Base-by-base conservation (phyloP, 2,888 invertebrate species). In the Drosophila parthenogenetica region DNA sequence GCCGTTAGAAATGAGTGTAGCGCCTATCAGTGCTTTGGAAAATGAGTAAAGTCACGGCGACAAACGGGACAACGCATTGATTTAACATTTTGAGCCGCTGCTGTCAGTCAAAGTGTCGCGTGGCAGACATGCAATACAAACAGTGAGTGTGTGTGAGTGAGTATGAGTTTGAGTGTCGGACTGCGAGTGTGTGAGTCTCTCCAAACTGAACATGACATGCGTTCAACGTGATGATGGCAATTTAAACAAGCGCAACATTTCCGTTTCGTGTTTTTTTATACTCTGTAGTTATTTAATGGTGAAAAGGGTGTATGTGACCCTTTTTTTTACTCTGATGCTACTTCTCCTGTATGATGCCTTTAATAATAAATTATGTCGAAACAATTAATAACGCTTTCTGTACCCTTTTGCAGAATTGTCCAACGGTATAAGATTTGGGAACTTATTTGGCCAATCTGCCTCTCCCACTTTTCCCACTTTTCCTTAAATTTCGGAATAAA, bases 191-290 rank as follows among this genome's bases (percentile, higher is more conserved):
- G 35, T 13, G 35, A 13, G 35, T 11, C 46, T 40, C 64, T 63
- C 42, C 48, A 48, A 35, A 35, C 48, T 42, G 69, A 59, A 66
- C 75, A 74, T 76, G 85, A 86, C 89, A 89, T 77, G 81, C 87
- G 89, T 79, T 87, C 74, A 69, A 61, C 73, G 74, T 68, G 87
- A 79, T 81, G 87, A 86, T 86, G 87, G 87, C 85, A 86, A 87
- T 89, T 89, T 85, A 87, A 89, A 71, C 79, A 81, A 74, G 74
- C 73, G 67, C 58, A 22, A 77, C 64, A 65, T 74, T 70, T 72
- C 55, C 63, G 78, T 14, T 46, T 43, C 50, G 42, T 59, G 49
- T 59, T 65, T 50, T 50, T 40, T 7, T 35, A 45, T 49, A 29
- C 46, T 61, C 63, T 54, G 32, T 29, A 46, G 1, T 0, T 8